A percentile compares a stretch with the other conserved stretches of the same genome.
phyloP scores from a whole-genome alignment of 1,140 invertebrate genomes.

The Mercenaria mercenaria region DNA sequence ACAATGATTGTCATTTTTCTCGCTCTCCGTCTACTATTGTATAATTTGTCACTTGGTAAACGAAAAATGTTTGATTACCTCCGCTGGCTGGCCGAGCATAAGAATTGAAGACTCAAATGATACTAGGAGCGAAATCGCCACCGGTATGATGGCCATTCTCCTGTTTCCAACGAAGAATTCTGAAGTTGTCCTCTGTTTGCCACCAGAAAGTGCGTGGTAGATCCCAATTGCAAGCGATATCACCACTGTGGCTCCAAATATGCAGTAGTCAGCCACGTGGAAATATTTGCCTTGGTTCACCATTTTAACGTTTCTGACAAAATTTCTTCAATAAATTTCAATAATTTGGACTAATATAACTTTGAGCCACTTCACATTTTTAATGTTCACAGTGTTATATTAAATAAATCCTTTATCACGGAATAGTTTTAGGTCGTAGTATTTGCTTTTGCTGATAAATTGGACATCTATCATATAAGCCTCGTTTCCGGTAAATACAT shows the following conservation, averaged over 20 bases:
- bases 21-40: no score
- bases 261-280: constrained; percentile 76
- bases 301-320: constrained; percentile 34
- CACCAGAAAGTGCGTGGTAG: constrained; percentile 93
- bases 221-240: constrained; percentile 90
- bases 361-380: no score
- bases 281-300: constrained; percentile 63
- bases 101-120: constrained; percentile 84
- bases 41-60: no score
- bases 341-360: no score
- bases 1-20: no score
- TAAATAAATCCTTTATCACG: no score
- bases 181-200: constrained; percentile 93
- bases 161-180: constrained; percentile 92
- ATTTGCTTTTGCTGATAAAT: no score
- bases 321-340: no score
- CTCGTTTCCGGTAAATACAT: no score
- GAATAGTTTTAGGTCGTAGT: no score
- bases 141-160: constrained; percentile 77
- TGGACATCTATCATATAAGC: no score
- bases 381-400: no score
- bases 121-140: constrained; percentile 80
- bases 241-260: constrained; percentile 76
- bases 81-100: constrained; percentile 84
- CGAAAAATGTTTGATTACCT: constrained; percentile 58